phyloP scores from a whole-genome alignment of 2,888 invertebrate genomes.

The Temnothorax rugatulus region DNA sequence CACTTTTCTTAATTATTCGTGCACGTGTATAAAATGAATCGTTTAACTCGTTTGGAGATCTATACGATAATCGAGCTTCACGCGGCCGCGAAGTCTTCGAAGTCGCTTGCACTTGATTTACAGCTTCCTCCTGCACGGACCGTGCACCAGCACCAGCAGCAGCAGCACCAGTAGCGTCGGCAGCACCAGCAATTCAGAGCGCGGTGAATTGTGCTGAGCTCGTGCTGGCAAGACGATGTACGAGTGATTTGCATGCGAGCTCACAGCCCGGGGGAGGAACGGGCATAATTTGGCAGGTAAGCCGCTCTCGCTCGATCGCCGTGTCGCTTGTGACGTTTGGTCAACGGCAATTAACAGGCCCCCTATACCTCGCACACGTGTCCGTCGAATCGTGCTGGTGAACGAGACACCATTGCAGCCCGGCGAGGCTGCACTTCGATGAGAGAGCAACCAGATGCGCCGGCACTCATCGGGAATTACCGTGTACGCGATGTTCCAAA shows the following conservation, averaged over 20 bases:
- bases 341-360: constrained; percentile 73
- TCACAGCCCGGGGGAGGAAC: constrained; percentile 64
- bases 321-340: constrained; percentile 72
- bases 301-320: constrained; percentile 71
- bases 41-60: constrained; percentile 45
- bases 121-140: constrained; percentile 69
- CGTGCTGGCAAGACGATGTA: constrained; percentile 76
- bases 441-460: constrained; percentile 5
- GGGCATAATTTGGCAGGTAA: constrained; percentile 75
- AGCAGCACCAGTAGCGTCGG: constrained; percentile 60
- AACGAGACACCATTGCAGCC: not conserved
- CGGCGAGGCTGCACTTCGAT: not conserved
- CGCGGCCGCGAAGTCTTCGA: constrained; percentile 64
- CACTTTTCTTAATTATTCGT: constrained; percentile 21
- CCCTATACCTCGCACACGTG: not conserved
- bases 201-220: constrained; percentile 78
- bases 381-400: not conserved
- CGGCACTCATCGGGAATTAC: constrained; percentile 19
- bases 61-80: constrained; percentile 45
- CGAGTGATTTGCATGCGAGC: constrained; percentile 79
- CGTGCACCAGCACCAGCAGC: constrained; percentile 48
- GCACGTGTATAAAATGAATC: not conserved
- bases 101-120: constrained; percentile 70
- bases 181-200: constrained; percentile 63
- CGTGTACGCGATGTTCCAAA: not conserved